These are phyloP conservation scores for Macrophya annulata DNA, from an alignment of 2,888 invertebrate species.

Conservation along the genomic window DNA sequence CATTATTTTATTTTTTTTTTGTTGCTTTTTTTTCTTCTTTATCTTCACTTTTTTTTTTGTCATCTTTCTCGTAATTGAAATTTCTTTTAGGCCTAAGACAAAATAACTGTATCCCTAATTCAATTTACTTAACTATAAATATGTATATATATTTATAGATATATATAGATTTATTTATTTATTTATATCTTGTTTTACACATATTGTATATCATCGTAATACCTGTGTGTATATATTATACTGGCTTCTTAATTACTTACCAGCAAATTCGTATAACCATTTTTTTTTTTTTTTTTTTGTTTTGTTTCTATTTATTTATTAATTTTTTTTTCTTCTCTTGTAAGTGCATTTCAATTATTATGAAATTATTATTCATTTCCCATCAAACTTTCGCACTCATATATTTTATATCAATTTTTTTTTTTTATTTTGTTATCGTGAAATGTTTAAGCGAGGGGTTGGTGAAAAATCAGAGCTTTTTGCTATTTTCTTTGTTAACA, in stretches of 20 bases:
- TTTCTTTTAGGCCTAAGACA: conserved; percentile 70
- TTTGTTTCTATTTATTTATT: not conserved
- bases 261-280: conserved; percentile 41
- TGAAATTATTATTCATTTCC: conserved; percentile 10
- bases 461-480: not conserved
- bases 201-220: conserved; percentile 41
- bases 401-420: not conserved
- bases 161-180: conserved; percentile 61
- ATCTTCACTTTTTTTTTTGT: conserved; percentile 13
- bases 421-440: not conserved
- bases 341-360: not conserved
- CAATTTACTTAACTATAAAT: conserved; percentile 68
- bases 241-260: conserved; percentile 31
- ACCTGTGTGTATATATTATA: conserved; percentile 7
- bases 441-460: conserved; percentile 12
- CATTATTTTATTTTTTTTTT: not conserved
- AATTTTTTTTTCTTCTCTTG: not conserved
- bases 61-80: conserved; percentile 58
- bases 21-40: not conserved
- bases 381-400: not conserved
- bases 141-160: conserved; percentile 61
- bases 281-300: not conserved
- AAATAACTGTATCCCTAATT: conserved; percentile 61
- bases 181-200: conserved; percentile 24
- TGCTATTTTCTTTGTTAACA: not conserved